These are phyloP conservation scores for Ficedula albicollis DNA, from an alignment of 2,797 vertebrate species.

Conservation along the genomic window DNA sequence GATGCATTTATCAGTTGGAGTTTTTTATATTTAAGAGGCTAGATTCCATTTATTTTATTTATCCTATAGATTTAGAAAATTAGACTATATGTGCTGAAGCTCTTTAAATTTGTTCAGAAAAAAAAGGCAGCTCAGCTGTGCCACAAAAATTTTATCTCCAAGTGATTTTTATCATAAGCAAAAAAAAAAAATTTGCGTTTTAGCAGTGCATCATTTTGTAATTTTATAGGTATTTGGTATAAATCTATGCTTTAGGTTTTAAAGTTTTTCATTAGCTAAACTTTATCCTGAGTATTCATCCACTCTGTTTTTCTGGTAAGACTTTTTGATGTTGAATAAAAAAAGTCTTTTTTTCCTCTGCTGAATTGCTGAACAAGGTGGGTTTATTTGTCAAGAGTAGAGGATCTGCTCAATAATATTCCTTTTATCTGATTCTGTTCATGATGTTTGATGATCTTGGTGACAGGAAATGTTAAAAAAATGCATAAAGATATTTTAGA, in stretches of 20 bases:
- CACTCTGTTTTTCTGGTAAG: background rate
- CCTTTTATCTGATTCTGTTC: background rate
- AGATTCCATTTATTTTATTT: background rate
- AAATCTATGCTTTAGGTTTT: background rate
- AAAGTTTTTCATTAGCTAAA: background rate
- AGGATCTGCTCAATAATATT: background rate
- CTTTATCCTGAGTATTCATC: background rate
- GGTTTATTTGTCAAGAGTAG: background rate
- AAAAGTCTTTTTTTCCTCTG: background rate
- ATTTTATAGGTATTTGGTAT: background rate
- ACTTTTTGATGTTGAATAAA: background rate
- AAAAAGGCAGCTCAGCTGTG: background rate
- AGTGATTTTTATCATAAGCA: background rate
- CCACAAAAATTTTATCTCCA: background rate
- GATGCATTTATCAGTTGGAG: background rate
- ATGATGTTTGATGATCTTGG: rapidly evolving
- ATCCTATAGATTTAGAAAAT: background rate
- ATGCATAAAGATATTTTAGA: background rate
- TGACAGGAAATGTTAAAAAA: background rate
- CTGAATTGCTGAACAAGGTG: background rate
- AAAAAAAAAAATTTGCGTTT: background rate
- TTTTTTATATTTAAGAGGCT: background rate
- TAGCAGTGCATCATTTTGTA: background rate
- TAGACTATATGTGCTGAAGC: background rate
- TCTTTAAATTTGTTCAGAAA: background rate